Base-by-base conservation (phyloP, 2,888 invertebrate species). In the Drosophila colorata region DNA sequence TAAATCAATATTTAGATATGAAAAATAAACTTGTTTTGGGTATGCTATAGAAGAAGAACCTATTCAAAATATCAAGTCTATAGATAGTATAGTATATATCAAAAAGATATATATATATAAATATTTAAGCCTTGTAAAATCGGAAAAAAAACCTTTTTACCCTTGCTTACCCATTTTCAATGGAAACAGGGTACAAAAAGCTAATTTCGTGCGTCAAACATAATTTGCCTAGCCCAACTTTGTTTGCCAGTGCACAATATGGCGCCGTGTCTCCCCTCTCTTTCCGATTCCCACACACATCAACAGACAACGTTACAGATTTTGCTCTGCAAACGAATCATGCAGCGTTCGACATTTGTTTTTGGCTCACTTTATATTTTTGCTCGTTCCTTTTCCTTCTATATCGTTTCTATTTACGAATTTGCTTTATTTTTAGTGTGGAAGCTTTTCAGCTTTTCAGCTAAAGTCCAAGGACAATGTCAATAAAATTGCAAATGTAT, bases 351-450 rank as follows among this genome's bases (percentile, higher is more conserved):
- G 43, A 44, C 47, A 64, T 73, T 58, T 78, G 53, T 48, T 31
- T 49, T 55, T 37, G 33, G 33, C 33, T 31, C 31, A 11, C 11
- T 31, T 31, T 31, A n/a, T n/a, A n/a, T 75, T 46, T 7, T 4
- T 31, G 13, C 31, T 38, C 14, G n/a, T 6, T 18, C 18, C 16
- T 52, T 47, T 8, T 23, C n/a, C 40, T 49, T 41, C 20, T 57
- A 66, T 55, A 56, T 47, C 33, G 44, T 53, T 82, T 83, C 61
- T 69, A 71, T 74, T 81, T 75, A 63, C 52, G 60, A 67, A 81
- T 75, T 81, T 33, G 85, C 88, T 89, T 80, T 86, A 86, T 86
- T 89, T 86, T 82, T 89, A 88, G 85, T 88, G 23, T 74, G 66
- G 71, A 86, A 89, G 76, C 84, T 33, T 33, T 33, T 31, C 13